Base-by-base conservation (phyloP, 2,888 invertebrate species). In the Dasypolia templi region DNA sequence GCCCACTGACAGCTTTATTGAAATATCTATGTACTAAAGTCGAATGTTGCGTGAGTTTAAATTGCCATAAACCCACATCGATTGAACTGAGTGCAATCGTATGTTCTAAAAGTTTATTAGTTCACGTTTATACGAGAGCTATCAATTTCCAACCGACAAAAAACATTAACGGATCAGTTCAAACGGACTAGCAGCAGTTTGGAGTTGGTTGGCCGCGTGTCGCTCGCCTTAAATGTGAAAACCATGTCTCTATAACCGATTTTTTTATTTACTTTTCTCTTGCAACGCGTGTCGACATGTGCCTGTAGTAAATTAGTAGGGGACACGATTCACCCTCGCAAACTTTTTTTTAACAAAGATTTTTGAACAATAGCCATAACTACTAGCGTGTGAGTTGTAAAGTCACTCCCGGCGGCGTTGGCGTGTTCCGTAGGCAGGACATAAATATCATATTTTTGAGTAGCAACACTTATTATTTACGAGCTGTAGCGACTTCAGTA, bases 221-320 rank as follows among this genome's bases (percentile, higher is more conserved):
- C 92, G 79, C 81, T 67, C 87, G 85, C 87, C 88, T 93, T 89
- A 94, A 95, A 95, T 95, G 94, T 91, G 91, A 95, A 95, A 95
- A 88, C 92, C 93, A 89, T 95, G 95, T 96, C 91, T 89, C 90
- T 90, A 89, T 92, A 89, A 92, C 91, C 69, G 78, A 86, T 90
- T 91, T 94, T 94, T 94, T 93, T 89, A 92, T 92, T 93, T 90
- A 92, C 93, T 94, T 93, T 94, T 93, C 87, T 94, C 91, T 90
- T 84, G 83, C 86, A 91, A 90, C 95, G 94, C 95, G 96, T 95
- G 96, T 95, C 96, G 94, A 94, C 96, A 95, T 95, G 95, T 94
- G 96, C 95, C 92, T 90, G 91, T 88, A 92, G 93, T 95, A 96
- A 96, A 96, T 96, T 96, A 96, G 95, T 95, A 93, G 92, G 95